phyloP scores from a whole-genome alignment of 2,113 vertebrate species.

The Pyxicephalus adspersus region DNA sequence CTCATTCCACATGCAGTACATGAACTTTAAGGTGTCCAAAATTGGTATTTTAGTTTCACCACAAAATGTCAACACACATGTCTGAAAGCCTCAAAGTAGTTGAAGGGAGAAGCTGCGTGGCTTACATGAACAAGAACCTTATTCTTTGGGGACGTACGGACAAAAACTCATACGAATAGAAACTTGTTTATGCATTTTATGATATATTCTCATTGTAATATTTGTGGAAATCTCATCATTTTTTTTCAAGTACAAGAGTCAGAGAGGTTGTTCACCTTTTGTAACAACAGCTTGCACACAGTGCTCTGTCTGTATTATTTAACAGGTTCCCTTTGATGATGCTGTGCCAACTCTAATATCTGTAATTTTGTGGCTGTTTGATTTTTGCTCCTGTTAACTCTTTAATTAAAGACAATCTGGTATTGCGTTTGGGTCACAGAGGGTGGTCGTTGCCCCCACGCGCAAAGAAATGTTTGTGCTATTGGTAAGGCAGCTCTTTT shows the following conservation, averaged over 20 bases:
- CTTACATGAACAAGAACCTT: background rate
- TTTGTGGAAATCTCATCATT: background rate
- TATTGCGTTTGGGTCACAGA: constrained; percentile 22
- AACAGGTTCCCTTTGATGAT: constrained; percentile 50
- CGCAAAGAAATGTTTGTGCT: background rate
- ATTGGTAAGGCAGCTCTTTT: constrained; percentile 6
- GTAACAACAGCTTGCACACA: constrained; percentile 1
- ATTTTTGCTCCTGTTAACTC: constrained; percentile 37
- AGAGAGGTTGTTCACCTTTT: background rate
- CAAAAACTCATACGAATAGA: background rate
- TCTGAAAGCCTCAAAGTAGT: background rate
- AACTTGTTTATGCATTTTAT: background rate
- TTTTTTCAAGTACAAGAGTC: background rate
- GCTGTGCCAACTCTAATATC: constrained; percentile 53
- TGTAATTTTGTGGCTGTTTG: constrained; percentile 51
- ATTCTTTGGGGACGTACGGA: background rate
- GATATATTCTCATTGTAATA: background rate
- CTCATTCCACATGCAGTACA: background rate
- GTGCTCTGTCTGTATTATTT: constrained; percentile 24
- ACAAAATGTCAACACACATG: constrained; percentile 26
- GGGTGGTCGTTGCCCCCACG: constrained; percentile 22
- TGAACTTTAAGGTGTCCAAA: background rate
- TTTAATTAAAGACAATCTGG: constrained; percentile 35
- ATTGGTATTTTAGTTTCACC: background rate
- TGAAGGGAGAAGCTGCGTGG: background rate